A percentile compares a stretch with the other conserved stretches of the same genome.
phyloP scores from a whole-genome alignment of 2,113 vertebrate species.

The Acanthochromis polyacanthus region DNA sequence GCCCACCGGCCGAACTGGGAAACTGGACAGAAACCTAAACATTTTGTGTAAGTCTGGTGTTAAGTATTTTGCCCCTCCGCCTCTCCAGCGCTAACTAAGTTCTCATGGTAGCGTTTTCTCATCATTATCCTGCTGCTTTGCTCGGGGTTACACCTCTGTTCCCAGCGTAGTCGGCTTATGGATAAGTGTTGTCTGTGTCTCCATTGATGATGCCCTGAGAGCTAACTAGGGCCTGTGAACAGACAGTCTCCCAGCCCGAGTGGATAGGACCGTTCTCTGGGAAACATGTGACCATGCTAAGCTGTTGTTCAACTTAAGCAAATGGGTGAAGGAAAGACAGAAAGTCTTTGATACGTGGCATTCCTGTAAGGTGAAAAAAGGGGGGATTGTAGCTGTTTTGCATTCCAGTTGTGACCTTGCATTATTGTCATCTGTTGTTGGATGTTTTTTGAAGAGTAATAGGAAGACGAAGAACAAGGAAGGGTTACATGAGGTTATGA shows the following conservation, averaged over 20 bases:
- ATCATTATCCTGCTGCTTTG: constrained; percentile 62
- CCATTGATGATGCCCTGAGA: constrained; percentile 78
- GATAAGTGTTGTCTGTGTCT: constrained; percentile 63
- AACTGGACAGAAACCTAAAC: constrained; percentile 53
- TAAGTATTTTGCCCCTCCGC: constrained; percentile 63
- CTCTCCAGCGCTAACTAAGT: constrained; percentile 47
- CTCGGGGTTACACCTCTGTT: constrained; percentile 55
- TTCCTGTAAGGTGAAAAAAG: constrained; percentile 6
- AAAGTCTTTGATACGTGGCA: constrained; percentile 56
- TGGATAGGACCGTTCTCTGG: constrained; percentile 62
- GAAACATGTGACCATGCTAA: constrained; percentile 54
- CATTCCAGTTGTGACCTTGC: constrained; percentile 5
- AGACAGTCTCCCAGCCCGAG: constrained; percentile 61
- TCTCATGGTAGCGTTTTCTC: constrained; percentile 70
- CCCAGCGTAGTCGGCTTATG: constrained; percentile 66
- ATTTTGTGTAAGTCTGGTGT: constrained; percentile 59
- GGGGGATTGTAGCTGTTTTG: neutral
- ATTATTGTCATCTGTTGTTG: no score
- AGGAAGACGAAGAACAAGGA: neutral
- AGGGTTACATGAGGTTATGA: neutral
- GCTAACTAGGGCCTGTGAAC: constrained; percentile 81
- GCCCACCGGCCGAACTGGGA: constrained; percentile 27
- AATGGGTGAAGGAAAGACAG: constrained; percentile 58
- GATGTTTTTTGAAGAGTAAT: neutral
- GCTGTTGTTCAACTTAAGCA: constrained; percentile 63